phyloP scores from a whole-genome alignment of 2,888 invertebrate genomes.

The Melanophora roralis region DNA sequence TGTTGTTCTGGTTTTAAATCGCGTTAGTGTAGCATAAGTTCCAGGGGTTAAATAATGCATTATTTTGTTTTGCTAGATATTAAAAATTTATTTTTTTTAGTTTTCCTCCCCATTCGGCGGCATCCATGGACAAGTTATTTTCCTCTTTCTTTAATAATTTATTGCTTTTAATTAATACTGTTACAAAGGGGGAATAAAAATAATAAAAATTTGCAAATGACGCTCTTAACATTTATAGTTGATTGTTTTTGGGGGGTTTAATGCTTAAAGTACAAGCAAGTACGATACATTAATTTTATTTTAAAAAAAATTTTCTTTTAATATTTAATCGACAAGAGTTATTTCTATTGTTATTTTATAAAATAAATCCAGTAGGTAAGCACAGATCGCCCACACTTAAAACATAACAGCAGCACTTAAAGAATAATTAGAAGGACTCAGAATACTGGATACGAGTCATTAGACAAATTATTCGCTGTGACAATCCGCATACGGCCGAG shows the following conservation, averaged over 20 bases:
- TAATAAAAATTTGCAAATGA: constrained; percentile 26
- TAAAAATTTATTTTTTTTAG: constrained; percentile 24
- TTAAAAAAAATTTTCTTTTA: too few species aligned
- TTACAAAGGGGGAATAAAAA: constrained; percentile 29
- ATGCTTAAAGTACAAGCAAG: not conserved
- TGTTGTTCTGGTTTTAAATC: not conserved
- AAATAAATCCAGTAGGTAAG: too few species aligned
- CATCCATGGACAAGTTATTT: too few species aligned
- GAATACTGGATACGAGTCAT: too few species aligned
- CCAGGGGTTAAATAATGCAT: not conserved
- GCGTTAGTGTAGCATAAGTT: not conserved
- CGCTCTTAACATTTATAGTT: constrained; percentile 26
- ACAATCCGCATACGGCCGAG: too few species aligned
- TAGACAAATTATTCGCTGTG: too few species aligned
- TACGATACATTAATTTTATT: too few species aligned
- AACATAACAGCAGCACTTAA: too few species aligned
- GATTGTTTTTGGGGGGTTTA: constrained; percentile 8
- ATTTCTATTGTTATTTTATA: too few species aligned
- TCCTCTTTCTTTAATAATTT: not conserved
- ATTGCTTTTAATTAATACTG: constrained; percentile 41
- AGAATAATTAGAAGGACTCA: too few species aligned
- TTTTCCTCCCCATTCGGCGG: not conserved
- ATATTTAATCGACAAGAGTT: too few species aligned
- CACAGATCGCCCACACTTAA: too few species aligned
- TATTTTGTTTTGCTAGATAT: constrained; percentile 16